Evolutionary conservation across 2,113 vertebrate genomes (phyloP).

Genomic region (Terrapene triunguis): DNA sequence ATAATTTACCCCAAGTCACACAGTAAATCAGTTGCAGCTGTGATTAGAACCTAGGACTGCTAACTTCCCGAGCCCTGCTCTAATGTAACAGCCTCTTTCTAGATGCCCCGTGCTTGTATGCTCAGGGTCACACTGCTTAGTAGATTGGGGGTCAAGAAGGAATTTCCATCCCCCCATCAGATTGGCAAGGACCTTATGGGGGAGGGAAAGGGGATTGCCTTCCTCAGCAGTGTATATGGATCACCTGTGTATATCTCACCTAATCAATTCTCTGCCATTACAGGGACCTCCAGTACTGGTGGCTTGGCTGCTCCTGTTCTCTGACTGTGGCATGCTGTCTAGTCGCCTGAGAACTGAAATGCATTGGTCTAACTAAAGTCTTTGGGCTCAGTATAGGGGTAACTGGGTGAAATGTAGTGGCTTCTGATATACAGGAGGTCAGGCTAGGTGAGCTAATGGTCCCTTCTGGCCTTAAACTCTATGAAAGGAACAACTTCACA

Average conservation of each 20-base stretch:
- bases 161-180: neutral
- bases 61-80: neutral
- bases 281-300: neutral
- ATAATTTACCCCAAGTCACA: neutral
- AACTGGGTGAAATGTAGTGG: neutral
- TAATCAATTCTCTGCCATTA: neutral
- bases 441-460: neutral
- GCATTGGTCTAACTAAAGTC: neutral
- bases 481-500: neutral
- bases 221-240: neutral
- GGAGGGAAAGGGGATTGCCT: neutral
- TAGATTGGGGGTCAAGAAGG: neutral
- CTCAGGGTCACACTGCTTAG: neutral
- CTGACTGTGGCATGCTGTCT: neutral
- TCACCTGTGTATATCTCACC: neutral
- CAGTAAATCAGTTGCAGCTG: neutral
- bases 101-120: neutral
- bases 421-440: neutral
- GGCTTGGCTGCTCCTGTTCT: neutral
- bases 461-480: neutral
- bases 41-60: neutral
- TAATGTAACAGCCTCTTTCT: neutral
- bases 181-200: neutral
- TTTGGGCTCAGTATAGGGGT: neutral
- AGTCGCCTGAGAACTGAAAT: neutral